Conservation (phyloP, 2,113 vertebrate genomes). For the Physeter macrocephalus region DNA sequence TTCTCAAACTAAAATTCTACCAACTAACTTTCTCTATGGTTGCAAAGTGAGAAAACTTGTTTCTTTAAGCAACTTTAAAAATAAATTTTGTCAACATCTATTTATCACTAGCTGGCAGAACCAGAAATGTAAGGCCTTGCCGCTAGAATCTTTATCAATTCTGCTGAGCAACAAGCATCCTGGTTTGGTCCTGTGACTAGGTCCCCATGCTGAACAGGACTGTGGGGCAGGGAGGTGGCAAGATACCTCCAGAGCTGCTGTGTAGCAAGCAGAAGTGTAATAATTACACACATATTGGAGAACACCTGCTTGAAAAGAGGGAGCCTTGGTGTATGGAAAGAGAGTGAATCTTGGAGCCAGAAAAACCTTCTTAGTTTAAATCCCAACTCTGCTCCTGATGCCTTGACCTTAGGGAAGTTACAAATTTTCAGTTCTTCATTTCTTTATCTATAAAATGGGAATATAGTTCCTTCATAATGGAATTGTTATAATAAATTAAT, state of each 20-base stretch:
- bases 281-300: not conserved
- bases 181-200: not conserved
- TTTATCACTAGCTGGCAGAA: not conserved
- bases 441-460: constrained; percentile 16
- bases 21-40: not conserved
- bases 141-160: not conserved
- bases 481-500: not conserved
- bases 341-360: not conserved
- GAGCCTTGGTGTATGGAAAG: not conserved
- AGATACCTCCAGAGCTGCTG: not conserved
- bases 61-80: not conserved
- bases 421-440: not conserved
- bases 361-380: constrained; percentile 5
- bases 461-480: not conserved
- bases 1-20: not conserved
- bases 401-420: not conserved
- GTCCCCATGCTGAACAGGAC: not conserved
- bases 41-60: not conserved
- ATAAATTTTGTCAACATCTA: not conserved
- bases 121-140: not conserved
- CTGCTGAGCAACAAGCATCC: not conserved
- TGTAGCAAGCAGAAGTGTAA: not conserved
- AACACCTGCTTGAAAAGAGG: not conserved
- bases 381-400: not conserved
- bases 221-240: not conserved